phyloP scores from a whole-genome alignment of 2,797 vertebrate genomes.

The Tiaroga cobitis region DNA sequence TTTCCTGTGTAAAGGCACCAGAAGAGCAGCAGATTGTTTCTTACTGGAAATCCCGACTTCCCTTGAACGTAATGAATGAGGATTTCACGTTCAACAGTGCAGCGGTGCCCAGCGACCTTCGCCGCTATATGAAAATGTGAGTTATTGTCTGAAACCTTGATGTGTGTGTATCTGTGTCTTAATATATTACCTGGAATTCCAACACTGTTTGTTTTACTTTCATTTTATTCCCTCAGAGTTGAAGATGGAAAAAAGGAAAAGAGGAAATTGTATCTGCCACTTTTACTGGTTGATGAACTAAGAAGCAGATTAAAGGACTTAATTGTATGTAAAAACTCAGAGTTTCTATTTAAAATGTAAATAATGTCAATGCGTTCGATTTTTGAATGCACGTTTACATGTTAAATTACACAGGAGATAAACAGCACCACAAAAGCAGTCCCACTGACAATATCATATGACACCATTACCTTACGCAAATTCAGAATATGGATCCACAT shows the following conservation, averaged over 20 bases:
- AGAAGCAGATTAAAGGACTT: conserved; percentile 92
- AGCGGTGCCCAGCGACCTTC: conserved; percentile 91
- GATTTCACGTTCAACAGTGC: conserved; percentile 90
- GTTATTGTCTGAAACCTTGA: conserved; percentile 59
- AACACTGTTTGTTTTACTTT: not conserved
- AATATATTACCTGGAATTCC: not conserved
- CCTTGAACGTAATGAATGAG: conserved; percentile 92
- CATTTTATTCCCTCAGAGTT: conserved; percentile 73
- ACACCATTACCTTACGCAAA: conserved; percentile 88
- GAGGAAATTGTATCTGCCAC: conserved; percentile 91
- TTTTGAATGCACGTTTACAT: not conserved
- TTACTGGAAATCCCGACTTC: conserved; percentile 90
- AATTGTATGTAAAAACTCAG: conserved; percentile 77
- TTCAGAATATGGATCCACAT: conserved; percentile 96
- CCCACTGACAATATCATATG: conserved; percentile 90
- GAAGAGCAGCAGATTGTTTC: conserved; percentile 73
- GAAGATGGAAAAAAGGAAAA: conserved; percentile 87
- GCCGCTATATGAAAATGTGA: conserved; percentile 94
- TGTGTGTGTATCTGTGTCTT: not conserved
- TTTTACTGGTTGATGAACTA: conserved; percentile 95
- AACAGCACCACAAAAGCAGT: conserved; percentile 84
- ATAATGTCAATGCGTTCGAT: not conserved
- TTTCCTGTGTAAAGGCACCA: conserved; percentile 37
- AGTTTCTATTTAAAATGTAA: not conserved
- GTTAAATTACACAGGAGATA: conserved; percentile 80